These are phyloP conservation scores for Homarus gammarus DNA, from an alignment of 2,888 invertebrate species.

Conservation along the genomic window DNA sequence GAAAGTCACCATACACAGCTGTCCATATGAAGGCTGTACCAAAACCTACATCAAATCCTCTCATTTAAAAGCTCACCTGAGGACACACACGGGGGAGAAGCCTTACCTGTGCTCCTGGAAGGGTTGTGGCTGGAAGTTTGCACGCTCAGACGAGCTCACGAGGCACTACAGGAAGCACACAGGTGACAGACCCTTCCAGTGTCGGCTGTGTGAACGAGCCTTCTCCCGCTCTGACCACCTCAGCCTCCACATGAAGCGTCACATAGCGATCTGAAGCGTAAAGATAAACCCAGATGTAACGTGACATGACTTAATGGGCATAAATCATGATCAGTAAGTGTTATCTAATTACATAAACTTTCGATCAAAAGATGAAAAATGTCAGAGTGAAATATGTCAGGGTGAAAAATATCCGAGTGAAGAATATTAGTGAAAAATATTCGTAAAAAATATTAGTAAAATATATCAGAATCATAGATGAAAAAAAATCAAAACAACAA, in stretches of 20 bases:
- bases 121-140: slow-evolving; percentile 83
- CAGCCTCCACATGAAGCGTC: slow-evolving; percentile 85
- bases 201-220: slow-evolving; percentile 84
- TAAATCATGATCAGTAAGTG: too few relatives aligned
- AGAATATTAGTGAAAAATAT: too few relatives aligned
- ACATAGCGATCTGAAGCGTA: slow-evolving; percentile 79
- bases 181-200: slow-evolving; percentile 84
- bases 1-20: slow-evolving; percentile 80
- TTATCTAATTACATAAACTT: too few relatives aligned
- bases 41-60: slow-evolving; percentile 84
- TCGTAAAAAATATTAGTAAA: too few relatives aligned
- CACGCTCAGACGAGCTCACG: slow-evolving; percentile 84
- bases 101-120: slow-evolving; percentile 82
- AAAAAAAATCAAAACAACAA: too few relatives aligned
- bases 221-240: slow-evolving; percentile 85
- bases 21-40: slow-evolving; percentile 81
- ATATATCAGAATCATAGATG: too few relatives aligned
- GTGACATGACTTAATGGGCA: too few relatives aligned
- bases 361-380: too few relatives aligned
- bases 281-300: too few relatives aligned
- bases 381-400: too few relatives aligned
- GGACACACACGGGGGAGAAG: slow-evolving; percentile 82
- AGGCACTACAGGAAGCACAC: slow-evolving; percentile 83
- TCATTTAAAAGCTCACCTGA: slow-evolving; percentile 81
- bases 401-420: too few relatives aligned